Conservation (phyloP, 2,888 invertebrate species). For the Sturmia bella region DNA sequence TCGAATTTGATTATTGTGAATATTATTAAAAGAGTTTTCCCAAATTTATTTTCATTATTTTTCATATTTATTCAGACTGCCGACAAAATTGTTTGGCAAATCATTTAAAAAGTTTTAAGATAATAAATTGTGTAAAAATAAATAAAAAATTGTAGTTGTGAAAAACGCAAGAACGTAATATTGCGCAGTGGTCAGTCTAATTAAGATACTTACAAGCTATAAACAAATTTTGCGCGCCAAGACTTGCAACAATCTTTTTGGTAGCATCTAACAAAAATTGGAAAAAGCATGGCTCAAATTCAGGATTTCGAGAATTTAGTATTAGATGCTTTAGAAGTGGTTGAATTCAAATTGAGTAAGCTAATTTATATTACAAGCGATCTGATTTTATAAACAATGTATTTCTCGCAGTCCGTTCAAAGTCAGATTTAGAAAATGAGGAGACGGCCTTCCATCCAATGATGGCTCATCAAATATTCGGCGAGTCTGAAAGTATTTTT, state of each 20-base stretch:
- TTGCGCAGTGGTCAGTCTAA: neutral
- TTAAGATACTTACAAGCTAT: neutral
- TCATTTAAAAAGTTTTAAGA: neutral
- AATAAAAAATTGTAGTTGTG: neutral
- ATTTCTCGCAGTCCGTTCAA: conserved; percentile 83
- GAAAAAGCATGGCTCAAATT: conserved; percentile 75
- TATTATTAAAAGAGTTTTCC: conserved; percentile 16
- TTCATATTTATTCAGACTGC: conserved; percentile 20
- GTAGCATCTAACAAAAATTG: conserved; percentile 13
- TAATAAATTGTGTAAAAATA: conserved; percentile 2
- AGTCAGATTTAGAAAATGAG: conserved; percentile 86
- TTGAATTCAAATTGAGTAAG: conserved; percentile 81
- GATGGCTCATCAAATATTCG: conserved; percentile 97
- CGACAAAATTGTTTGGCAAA: conserved; percentile 22
- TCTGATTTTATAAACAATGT: neutral
- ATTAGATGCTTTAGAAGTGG: conserved; percentile 78
- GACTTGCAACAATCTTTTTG: conserved; percentile 44
- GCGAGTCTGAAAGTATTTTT: conserved; percentile 95
- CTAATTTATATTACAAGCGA: conserved; percentile 21
- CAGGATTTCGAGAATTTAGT: conserved; percentile 79
- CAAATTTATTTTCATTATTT: conserved; percentile 42
- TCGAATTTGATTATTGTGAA: neutral
- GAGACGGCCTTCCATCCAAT: conserved; percentile 87
- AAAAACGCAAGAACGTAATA: neutral
- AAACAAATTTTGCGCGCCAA: conserved; percentile 74